Percentiles rank a stretch among this genome's conserved stretches.
phyloP scores from a whole-genome alignment of 2,113 vertebrate genomes.

The Mus musculus region DNA sequence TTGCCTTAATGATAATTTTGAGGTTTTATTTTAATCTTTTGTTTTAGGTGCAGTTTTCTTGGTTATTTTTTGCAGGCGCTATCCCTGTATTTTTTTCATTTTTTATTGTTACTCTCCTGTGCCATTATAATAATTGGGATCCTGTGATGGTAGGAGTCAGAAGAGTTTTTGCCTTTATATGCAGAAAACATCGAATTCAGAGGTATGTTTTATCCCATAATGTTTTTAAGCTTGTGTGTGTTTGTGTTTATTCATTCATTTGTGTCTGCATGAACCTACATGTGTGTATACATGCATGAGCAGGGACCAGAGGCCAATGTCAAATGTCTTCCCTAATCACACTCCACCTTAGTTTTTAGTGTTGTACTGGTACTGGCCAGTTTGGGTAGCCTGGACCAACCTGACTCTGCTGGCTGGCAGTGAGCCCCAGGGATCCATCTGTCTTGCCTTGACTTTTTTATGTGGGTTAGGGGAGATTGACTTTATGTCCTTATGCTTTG shows the following conservation, averaged over 20 bases:
- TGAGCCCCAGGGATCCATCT: not conserved
- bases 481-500: not conserved
- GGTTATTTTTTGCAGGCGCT: slow-evolving; percentile 96
- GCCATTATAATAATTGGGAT: slow-evolving; percentile 99
- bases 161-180: slow-evolving; percentile 95
- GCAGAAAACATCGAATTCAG: slow-evolving; percentile 94
- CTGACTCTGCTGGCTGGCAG: not conserved
- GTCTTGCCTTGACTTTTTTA: not conserved
- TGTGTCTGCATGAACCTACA: not conserved
- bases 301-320: not conserved
- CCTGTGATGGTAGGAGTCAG: slow-evolving; percentile 96
- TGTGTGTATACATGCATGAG: not conserved
- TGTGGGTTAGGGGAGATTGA: not conserved
- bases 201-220: slow-evolving; percentile 86
- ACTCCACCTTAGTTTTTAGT: not conserved
- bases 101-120: slow-evolving; percentile 93
- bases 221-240: not conserved
- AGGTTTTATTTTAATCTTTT: slow-evolving; percentile 70
- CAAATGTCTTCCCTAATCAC: not conserved
- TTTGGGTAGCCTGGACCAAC: not conserved
- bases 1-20: slow-evolving; percentile 37
- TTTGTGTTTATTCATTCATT: not conserved
- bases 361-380: not conserved
- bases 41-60: slow-evolving; percentile 95
- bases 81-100: slow-evolving; percentile 97